phyloP scores from a whole-genome alignment of 2,113 vertebrate genomes.

The Arothron firmamentum region DNA sequence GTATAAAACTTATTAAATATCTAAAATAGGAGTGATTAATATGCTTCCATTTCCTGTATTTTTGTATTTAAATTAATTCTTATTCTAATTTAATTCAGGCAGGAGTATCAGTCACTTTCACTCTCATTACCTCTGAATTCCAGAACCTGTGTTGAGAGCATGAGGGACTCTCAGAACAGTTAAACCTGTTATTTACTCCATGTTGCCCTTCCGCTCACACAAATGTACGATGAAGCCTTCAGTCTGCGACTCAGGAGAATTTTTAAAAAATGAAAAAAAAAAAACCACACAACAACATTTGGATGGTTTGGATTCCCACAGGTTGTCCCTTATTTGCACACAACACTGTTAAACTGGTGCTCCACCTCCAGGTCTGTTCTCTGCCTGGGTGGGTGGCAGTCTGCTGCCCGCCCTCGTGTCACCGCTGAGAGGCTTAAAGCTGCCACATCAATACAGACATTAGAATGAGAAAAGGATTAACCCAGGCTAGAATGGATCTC shows the following conservation, averaged over 20 bases:
- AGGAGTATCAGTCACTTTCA: too few species aligned
- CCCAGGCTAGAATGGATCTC: slow-evolving; percentile 51
- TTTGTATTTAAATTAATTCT: too few species aligned
- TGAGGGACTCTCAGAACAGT: neutral
- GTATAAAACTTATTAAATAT: too few species aligned
- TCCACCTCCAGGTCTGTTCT: slow-evolving; percentile 8
- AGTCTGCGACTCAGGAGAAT: slow-evolving; percentile 18
- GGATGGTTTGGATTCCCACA: neutral
- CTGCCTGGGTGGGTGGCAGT: slow-evolving; percentile 26
- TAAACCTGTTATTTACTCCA: slow-evolving; percentile 18
- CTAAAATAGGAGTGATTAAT: too few species aligned
- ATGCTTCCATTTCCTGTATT: too few species aligned
- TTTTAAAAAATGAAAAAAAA: too few species aligned
- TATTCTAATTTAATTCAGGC: too few species aligned
- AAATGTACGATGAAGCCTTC: slow-evolving; percentile 37
- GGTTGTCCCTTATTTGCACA: neutral
- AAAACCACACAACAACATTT: neutral
- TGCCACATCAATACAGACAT: slow-evolving; percentile 57
- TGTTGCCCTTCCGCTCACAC: slow-evolving; percentile 6
- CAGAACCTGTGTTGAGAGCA: too few species aligned
- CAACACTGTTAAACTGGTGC: neutral
- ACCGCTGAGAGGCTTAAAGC: slow-evolving; percentile 54
- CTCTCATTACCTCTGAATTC: too few species aligned
- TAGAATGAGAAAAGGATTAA: slow-evolving; percentile 65
- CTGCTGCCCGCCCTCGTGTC: slow-evolving; percentile 39